Percentiles rank a stretch among this genome's conserved stretches.
Conservation (phyloP, 2,888 invertebrate species). For the Tromatobia lineatoria region DNA sequence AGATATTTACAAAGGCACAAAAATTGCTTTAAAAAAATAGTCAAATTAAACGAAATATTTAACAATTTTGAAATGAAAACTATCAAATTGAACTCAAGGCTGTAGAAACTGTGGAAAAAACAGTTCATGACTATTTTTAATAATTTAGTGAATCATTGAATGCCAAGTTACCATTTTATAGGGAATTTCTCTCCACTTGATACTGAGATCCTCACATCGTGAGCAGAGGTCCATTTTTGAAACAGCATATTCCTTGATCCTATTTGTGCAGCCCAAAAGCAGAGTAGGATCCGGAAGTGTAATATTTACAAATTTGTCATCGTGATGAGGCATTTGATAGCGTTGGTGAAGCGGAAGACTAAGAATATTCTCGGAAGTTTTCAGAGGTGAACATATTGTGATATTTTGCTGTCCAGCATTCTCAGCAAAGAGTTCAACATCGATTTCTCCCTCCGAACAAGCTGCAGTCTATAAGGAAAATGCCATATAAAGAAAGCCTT, state of each 20-base stretch:
- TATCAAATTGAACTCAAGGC: too few relatives aligned
- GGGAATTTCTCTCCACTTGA: constrained; percentile 81
- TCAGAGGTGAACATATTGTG: constrained; percentile 76
- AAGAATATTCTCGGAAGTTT: constrained; percentile 62
- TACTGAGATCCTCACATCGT: constrained; percentile 75
- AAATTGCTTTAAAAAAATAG: too few relatives aligned
- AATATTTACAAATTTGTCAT: constrained; percentile 73
- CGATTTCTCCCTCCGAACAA: constrained; percentile 80
- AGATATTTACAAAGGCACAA: too few relatives aligned
- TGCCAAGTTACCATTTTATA: constrained; percentile 75
- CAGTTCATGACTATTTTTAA: not conserved
- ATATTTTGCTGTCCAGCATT: constrained; percentile 79
- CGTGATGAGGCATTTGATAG: constrained; percentile 76
- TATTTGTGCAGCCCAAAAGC: constrained; percentile 79
- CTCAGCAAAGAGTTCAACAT: constrained; percentile 82
- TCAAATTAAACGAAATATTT: too few relatives aligned
- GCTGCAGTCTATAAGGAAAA: constrained; percentile 74
- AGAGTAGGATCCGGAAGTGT: constrained; percentile 76
- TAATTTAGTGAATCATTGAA: not conserved
- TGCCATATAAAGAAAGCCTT: not conserved
- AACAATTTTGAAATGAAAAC: too few relatives aligned
- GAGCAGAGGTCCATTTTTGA: constrained; percentile 80
- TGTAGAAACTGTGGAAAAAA: too few relatives aligned
- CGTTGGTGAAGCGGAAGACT: constrained; percentile 81
- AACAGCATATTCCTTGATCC: constrained; percentile 76